Percentiles rank a stretch among this genome's conserved stretches.
These are phyloP conservation scores for Hedychridium roseum DNA, from an alignment of 2,888 invertebrate species.

Conservation along the genomic window DNA sequence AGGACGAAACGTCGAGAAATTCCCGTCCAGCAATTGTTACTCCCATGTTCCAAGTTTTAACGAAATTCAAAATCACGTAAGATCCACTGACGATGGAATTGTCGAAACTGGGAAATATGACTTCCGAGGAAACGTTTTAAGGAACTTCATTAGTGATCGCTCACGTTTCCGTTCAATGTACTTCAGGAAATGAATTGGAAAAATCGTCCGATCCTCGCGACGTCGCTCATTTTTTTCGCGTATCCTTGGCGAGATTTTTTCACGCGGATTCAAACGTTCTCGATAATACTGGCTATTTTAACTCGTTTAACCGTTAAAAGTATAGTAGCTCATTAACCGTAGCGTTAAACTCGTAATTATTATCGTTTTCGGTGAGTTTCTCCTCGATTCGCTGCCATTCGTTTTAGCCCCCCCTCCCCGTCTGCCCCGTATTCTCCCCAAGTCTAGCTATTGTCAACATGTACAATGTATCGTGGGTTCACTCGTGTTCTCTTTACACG, in stretches of 20 bases:
- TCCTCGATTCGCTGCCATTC: constrained; percentile 6
- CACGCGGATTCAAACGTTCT: constrained; percentile 17
- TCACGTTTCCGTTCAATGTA: no score
- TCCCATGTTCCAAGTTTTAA: no score
- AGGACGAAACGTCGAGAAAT: no score
- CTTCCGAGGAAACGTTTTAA: no score
- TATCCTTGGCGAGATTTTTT: no score
- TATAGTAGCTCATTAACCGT: constrained; percentile 32
- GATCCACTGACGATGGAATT: no score
- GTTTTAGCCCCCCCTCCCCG: constrained; percentile 2
- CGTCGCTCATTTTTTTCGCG: background rate
- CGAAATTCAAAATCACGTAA: no score
- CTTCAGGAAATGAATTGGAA: no score
- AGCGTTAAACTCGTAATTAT: constrained; percentile 48
- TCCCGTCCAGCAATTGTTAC: no score
- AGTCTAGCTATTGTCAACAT: constrained; percentile 35
- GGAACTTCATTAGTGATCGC: no score
- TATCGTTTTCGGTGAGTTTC: constrained; percentile 50
- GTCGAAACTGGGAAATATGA: no score
- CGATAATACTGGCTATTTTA: constrained; percentile 58
- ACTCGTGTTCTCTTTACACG: constrained; percentile 9
- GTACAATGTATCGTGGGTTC: constrained; percentile 24
- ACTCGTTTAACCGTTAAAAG: constrained; percentile 36
- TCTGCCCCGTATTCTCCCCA: background rate
- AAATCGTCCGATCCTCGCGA: no score